A percentile compares a stretch with the other conserved stretches of the same genome.
These are phyloP conservation scores for Amiota communis DNA, from an alignment of 2,888 invertebrate genomes.

Conservation along the genomic window DNA sequence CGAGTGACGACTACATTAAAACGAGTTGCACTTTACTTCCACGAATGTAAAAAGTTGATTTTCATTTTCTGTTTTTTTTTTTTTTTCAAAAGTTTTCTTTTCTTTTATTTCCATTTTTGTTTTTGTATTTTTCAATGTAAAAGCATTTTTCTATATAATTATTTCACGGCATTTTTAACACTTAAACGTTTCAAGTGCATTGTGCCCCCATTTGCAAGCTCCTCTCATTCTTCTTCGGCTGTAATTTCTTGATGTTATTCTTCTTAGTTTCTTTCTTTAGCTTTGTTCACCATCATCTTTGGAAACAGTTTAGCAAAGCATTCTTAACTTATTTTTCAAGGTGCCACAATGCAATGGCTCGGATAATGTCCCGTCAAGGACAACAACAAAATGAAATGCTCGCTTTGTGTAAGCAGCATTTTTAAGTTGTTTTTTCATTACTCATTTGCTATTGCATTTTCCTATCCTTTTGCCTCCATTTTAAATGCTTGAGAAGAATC, in stretches of 20 bases:
- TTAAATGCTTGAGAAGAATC: not conserved
- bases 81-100: conserved; percentile 27
- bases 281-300: too few relatives aligned
- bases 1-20: too few relatives aligned
- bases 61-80: conserved; percentile 14
- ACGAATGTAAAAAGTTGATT: not conserved
- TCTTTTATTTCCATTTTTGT: not conserved
- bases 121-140: conserved; percentile 45
- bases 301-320: not conserved
- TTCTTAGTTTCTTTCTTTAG: too few relatives aligned
- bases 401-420: too few relatives aligned
- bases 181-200: conserved; percentile 44
- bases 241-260: too few relatives aligned
- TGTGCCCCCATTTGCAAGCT: too few relatives aligned
- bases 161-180: conserved; percentile 58
- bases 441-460: not conserved
- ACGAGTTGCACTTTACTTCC: not conserved
- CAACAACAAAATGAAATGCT: not conserved
- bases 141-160: conserved; percentile 49
- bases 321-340: not conserved
- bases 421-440: too few relatives aligned
- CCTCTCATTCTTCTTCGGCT: not conserved
- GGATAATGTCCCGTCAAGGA: not conserved
- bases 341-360: not conserved
- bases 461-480: not conserved